These are phyloP conservation scores for Centropus bengalensis DNA, from an alignment of 2,113 vertebrate species.

Conservation along the genomic window DNA sequence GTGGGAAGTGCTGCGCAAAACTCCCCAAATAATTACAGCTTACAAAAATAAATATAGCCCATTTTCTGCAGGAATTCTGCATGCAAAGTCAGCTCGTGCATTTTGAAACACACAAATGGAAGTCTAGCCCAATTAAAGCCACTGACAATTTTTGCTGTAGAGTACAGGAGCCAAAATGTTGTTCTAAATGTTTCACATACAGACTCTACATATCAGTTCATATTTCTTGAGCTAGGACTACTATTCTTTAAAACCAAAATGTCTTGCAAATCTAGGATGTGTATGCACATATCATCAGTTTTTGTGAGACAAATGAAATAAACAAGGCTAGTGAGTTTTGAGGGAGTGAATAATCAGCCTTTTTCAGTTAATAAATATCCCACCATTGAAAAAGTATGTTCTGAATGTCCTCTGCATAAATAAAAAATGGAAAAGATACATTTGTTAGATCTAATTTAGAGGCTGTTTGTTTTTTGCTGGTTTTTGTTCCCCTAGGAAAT, in stretches of 20 bases:
- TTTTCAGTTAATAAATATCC: neutral
- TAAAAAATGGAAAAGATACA: neutral
- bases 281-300: neutral
- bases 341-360: neutral
- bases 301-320: neutral
- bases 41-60: neutral
- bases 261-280: neutral
- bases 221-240: neutral
- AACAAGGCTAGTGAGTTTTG: neutral
- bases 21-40: neutral
- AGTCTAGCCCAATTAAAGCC: neutral
- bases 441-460: neutral
- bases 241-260: neutral
- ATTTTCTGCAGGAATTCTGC: neutral
- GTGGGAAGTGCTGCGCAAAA: neutral
- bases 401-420: neutral
- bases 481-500: neutral
- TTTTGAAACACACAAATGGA: neutral
- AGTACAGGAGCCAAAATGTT: neutral
- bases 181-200: neutral
- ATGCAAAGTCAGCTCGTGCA: neutral
- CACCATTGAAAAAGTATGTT: neutral
- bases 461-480: neutral
- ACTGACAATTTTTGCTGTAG: neutral
- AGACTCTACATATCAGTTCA: neutral